Evolutionary conservation across 2,797 vertebrate genomes (phyloP).

Genomic region (Sebastes paucispinis): DNA sequence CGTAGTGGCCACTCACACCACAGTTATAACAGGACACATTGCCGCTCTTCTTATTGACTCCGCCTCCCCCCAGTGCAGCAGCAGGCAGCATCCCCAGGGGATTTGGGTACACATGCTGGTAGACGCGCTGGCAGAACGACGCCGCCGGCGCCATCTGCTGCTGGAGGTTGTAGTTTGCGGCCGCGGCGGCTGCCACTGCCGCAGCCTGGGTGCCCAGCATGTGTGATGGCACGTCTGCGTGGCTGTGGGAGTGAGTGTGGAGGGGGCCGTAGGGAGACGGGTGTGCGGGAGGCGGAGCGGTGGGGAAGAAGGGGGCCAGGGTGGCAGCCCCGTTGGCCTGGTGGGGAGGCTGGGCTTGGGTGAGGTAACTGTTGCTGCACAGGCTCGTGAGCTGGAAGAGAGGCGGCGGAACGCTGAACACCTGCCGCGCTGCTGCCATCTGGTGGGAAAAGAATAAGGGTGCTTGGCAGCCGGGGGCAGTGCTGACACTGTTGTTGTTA

Average conservation of each 20-base stretch:
- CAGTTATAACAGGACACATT: constrained; percentile 95
- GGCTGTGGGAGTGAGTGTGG: constrained; percentile 81
- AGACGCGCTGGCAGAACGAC: constrained; percentile 86
- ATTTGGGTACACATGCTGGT: constrained; percentile 86
- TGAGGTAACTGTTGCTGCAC: constrained; percentile 92
- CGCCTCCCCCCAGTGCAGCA: constrained; percentile 81
- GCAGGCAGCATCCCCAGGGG: constrained; percentile 86
- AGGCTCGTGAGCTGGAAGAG: constrained; percentile 90
- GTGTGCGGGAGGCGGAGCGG: constrained; percentile 79
- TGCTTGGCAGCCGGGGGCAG: constrained; percentile 77
- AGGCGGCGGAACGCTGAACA: constrained; percentile 87
- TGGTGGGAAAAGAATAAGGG: constrained; percentile 88
- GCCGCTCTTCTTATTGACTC: constrained; percentile 91
- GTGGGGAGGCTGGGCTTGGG: constrained; percentile 90
- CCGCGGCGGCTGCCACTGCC: constrained; percentile 25
- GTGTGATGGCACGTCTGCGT: constrained; percentile 82
- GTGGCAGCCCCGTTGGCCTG: constrained; percentile 87
- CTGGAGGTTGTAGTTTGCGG: constrained; percentile 88
- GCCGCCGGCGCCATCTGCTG: constrained; percentile 90
- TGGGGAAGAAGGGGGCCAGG: constrained; percentile 87
- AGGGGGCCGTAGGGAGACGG: constrained; percentile 85
- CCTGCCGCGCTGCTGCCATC: constrained; percentile 85
- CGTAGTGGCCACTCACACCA: constrained; percentile 91
- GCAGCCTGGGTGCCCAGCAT: constrained; percentile 87
- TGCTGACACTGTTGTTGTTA: constrained; percentile 66